Conservation (phyloP, 2,797 vertebrate species). For the Tolypeutes matacus region DNA sequence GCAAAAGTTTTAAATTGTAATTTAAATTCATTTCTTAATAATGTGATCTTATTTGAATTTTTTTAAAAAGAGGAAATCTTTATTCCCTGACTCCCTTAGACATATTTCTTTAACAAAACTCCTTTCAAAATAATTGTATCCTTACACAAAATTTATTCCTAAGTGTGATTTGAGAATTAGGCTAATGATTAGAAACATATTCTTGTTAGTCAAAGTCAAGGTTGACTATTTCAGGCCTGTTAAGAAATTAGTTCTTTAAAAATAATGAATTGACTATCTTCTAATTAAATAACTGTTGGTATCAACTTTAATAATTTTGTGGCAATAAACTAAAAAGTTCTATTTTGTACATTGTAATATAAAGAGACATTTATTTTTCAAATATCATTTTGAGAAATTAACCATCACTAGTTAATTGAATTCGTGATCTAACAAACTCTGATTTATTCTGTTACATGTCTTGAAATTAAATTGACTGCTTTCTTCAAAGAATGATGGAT, state of each 20-base stretch:
- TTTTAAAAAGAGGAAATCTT: neutral
- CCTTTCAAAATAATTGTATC: neutral
- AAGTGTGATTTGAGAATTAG: neutral
- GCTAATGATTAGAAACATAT: neutral
- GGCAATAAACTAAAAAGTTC: conserved; percentile 36
- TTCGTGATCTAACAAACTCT: conserved; percentile 75
- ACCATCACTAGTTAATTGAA: conserved; percentile 77
- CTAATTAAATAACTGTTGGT: conserved; percentile 65
- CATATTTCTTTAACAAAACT: conserved; percentile 1
- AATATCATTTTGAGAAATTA: conserved; percentile 76
- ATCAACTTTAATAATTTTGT: conserved; percentile 29
- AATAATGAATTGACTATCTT: conserved; percentile 38
- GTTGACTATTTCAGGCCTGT: conserved; percentile 17
- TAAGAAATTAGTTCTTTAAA: conserved; percentile 41
- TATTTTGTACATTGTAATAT: conserved; percentile 49
- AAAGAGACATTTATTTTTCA: conserved; percentile 61
- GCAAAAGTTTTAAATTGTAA: neutral
- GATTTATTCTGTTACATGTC: conserved; percentile 55
- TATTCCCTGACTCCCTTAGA: neutral
- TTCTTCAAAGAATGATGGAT: conserved; percentile 65
- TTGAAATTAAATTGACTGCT: conserved; percentile 62
- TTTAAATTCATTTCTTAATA: neutral
- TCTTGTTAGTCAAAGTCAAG: neutral
- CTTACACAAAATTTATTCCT: neutral
- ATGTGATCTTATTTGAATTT: neutral